Evolutionary conservation across 2,888 invertebrate species (phyloP).

Genomic region (Eilema caniola): DNA sequence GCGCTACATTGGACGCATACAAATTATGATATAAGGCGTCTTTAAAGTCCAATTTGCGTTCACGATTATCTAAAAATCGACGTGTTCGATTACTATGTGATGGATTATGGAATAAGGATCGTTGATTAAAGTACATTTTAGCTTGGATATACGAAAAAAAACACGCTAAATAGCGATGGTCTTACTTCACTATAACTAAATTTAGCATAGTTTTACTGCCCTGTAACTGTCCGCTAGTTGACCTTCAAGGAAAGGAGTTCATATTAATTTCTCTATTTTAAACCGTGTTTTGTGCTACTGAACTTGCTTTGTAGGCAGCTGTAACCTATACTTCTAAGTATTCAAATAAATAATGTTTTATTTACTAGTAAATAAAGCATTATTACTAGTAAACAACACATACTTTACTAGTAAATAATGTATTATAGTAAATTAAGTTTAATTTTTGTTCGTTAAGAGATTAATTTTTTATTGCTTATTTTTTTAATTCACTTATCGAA

Average conservation of each 20-base stretch:
- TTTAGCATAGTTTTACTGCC: constrained; percentile 47
- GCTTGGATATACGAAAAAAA: constrained; percentile 51
- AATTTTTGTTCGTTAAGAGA: background rate
- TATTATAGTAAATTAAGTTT: background rate
- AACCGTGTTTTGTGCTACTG: constrained; percentile 9
- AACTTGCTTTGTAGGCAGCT: background rate
- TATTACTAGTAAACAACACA: background rate
- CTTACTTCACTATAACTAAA: constrained; percentile 43
- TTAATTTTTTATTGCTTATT: background rate
- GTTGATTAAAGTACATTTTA: constrained; percentile 47
- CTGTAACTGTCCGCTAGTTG: constrained; percentile 50
- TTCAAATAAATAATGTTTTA: background rate
- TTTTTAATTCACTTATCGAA: background rate
- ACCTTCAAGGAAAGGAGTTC: constrained; percentile 31
- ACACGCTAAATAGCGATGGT: constrained; percentile 46
- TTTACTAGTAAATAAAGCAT: background rate
- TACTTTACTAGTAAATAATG: background rate
- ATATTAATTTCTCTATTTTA: constrained; percentile 11
- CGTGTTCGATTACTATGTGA: constrained; percentile 34
- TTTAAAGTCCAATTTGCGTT: constrained; percentile 60
- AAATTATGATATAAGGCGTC: constrained; percentile 68
- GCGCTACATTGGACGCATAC: constrained; percentile 66
- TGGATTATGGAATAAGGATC: constrained; percentile 28
- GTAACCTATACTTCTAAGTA: background rate
- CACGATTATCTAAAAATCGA: constrained; percentile 37